phyloP scores from a whole-genome alignment of 2,797 vertebrate genomes.

The Crocodylus rhombifer region DNA sequence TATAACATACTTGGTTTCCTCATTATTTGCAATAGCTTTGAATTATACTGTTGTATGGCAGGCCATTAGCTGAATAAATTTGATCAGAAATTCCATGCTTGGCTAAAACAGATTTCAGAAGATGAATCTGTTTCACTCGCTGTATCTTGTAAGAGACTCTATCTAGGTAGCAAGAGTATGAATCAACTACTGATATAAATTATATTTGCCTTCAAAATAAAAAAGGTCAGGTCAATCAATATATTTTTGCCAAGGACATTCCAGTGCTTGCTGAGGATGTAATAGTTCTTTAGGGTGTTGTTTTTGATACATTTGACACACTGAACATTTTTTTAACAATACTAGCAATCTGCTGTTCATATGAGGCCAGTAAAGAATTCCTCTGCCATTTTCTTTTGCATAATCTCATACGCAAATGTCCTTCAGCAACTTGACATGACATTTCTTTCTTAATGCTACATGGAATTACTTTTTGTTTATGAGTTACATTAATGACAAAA shows the following conservation, averaged over 20 bases:
- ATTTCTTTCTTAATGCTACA: not conserved
- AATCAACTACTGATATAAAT: slow-evolving; percentile 6
- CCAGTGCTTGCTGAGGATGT: not conserved
- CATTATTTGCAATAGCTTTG: not conserved
- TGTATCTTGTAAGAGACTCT: not conserved
- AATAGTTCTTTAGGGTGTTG: not conserved
- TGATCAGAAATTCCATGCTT: not conserved
- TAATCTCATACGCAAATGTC: not conserved
- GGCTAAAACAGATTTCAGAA: slow-evolving; percentile 1
- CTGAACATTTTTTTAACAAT: not conserved
- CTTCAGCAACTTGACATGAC: not conserved
- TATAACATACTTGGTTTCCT: not conserved
- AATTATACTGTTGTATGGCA: not conserved
- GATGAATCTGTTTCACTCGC: not conserved
- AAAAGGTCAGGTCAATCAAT: not conserved
- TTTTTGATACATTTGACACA: not conserved
- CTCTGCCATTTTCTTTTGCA: not conserved
- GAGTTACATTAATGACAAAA: not conserved
- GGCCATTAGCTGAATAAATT: not conserved
- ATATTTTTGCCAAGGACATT: not conserved
- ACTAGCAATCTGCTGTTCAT: not conserved
- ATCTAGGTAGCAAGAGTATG: not conserved
- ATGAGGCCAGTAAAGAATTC: not conserved
- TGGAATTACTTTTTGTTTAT: not conserved
- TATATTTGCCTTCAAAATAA: slow-evolving; percentile 6